Conservation (phyloP, 35 echinoderm and acorn worm genomes). For the Apostichopus californicus region DNA sequence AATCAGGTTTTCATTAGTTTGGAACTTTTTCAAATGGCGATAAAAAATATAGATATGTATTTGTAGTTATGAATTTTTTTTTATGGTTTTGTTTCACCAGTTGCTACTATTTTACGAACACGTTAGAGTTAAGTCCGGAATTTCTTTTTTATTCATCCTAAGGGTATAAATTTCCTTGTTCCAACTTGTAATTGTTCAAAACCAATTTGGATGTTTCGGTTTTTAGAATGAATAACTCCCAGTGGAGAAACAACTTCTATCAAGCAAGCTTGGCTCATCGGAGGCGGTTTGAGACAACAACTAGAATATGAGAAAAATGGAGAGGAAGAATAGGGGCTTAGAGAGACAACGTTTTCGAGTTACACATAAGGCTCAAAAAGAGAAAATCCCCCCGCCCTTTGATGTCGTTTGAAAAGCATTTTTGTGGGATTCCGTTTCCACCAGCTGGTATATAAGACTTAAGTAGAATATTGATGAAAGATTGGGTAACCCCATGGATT, state of each 20-base stretch:
- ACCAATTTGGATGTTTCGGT: slow-evolving; percentile 37
- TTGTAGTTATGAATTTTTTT: neutral
- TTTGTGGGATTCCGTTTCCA: neutral
- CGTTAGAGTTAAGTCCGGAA: neutral
- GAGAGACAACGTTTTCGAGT: too few relatives aligned
- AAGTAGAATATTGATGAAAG: neutral
- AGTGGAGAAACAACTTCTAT: neutral
- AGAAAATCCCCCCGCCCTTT: neutral
- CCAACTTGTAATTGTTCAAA: slow-evolving; percentile 8
- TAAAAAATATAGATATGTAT: neutral
- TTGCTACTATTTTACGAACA: slow-evolving; percentile 8
- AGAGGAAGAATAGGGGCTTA: too few relatives aligned
- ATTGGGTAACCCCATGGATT: neutral
- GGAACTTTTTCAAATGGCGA: neutral
- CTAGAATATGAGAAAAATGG: neutral
- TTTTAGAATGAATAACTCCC: slow-evolving; percentile 20
- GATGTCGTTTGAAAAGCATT: neutral
- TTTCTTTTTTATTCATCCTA: slow-evolving; percentile 27
- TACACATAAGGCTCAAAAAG: neutral
- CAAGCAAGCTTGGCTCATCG: neutral
- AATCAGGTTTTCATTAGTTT: slow-evolving; percentile 6
- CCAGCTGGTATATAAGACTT: neutral
- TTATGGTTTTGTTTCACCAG: neutral
- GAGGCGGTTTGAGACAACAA: slow-evolving; percentile 8
- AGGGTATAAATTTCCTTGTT: slow-evolving; percentile 22